phyloP scores from a whole-genome alignment of 2,888 invertebrate species.

The Myopa testacea region DNA sequence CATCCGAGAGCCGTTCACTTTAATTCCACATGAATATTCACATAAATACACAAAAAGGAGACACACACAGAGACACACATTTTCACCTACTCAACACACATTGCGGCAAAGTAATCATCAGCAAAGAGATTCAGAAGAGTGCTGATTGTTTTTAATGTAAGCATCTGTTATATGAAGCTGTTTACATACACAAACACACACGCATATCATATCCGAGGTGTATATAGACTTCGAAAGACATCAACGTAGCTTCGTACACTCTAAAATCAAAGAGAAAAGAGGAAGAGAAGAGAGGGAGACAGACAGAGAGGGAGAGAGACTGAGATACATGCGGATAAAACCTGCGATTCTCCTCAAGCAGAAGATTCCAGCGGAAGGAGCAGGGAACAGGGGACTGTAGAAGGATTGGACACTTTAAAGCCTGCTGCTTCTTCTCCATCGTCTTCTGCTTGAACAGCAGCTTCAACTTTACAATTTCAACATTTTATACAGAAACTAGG shows the following conservation, averaged over 20 bases:
- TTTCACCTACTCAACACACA: neutral
- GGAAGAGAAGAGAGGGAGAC: too few relatives aligned
- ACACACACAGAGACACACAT: slow-evolving; percentile 5
- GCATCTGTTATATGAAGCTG: neutral
- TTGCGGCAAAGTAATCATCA: neutral
- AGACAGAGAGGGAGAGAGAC: too few relatives aligned
- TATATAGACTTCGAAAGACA: neutral
- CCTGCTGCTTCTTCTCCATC: too few relatives aligned
- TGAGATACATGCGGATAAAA: neutral
- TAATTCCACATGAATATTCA: neutral
- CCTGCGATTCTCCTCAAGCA: neutral
- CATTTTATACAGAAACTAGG: too few relatives aligned
- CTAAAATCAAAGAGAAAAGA: too few relatives aligned
- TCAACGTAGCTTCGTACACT: neutral
- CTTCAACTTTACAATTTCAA: too few relatives aligned
- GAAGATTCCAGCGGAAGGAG: neutral
- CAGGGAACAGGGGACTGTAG: too few relatives aligned
- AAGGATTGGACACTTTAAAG: too few relatives aligned
- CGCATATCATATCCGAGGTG: neutral
- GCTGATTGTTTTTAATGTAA: neutral
- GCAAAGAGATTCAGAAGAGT: neutral
- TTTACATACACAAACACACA: neutral
- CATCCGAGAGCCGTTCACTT: neutral
- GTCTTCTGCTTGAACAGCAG: too few relatives aligned
- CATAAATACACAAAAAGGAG: neutral